phyloP scores from a whole-genome alignment of 2,888 invertebrate species.

The Iphiclides podalirius region DNA sequence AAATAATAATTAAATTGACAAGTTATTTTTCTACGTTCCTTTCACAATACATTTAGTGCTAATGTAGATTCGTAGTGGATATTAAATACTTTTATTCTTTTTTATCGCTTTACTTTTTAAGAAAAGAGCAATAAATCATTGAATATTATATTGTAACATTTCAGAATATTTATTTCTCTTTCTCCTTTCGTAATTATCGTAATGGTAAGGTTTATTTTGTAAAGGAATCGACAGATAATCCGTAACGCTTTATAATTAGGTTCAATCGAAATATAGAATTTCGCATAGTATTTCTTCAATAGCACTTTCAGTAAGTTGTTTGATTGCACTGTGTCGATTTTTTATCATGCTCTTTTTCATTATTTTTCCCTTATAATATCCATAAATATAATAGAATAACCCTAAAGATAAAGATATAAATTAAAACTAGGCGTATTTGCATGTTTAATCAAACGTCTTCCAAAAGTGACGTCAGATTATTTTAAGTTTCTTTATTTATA shows the following conservation, averaged over 20 bases:
- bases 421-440: conserved; percentile 63
- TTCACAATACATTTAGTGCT: conserved; percentile 59
- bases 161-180: conserved; percentile 24
- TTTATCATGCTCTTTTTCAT: conserved; percentile 40
- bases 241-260: conserved; percentile 79
- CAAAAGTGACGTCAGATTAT: conserved; percentile 72
- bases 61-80: conserved; percentile 35
- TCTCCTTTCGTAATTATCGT: conserved; percentile 34
- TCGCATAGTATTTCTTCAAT: conserved; percentile 66
- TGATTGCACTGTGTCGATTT: conserved; percentile 52
- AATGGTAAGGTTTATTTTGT: conserved; percentile 53
- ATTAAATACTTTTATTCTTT: conserved; percentile 34
- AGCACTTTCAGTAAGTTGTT: conserved; percentile 60
- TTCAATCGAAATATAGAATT: conserved; percentile 70
- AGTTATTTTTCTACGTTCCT: conserved; percentile 78
- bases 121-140: conserved; percentile 24
- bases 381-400: conserved; percentile 45
- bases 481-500: conserved; percentile 23
- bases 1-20: conserved; percentile 72
- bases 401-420: conserved; percentile 40
- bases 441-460: conserved; percentile 78
- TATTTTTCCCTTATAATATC: conserved; percentile 34
- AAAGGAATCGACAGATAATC: conserved; percentile 66
- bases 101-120: conserved; percentile 34
- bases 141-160: conserved; percentile 9